Percentiles rank a stretch among this genome's conserved stretches.
Evolutionary conservation across 2,797 vertebrate species (phyloP).

Genomic region (Glyptemys insculpta): DNA sequence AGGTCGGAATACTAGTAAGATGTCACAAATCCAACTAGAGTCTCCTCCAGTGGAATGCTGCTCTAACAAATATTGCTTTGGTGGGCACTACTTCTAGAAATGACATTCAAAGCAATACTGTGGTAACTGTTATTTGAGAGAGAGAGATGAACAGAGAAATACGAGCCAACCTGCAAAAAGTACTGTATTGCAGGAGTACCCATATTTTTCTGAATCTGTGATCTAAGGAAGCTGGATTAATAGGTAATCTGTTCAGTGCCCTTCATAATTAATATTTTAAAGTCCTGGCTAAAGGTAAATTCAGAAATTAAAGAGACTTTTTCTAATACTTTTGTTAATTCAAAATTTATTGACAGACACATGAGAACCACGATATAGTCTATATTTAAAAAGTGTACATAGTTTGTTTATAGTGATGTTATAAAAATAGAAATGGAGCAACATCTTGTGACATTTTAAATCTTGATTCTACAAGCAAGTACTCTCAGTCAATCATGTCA

Average conservation of each 20-base stretch:
- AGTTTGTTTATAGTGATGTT: not conserved
- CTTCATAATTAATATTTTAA: constrained; percentile 61
- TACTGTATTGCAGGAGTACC: constrained; percentile 5
- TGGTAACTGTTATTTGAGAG: constrained; percentile 29
- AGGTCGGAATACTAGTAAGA: not conserved
- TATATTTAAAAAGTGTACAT: not conserved
- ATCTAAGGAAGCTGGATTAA: constrained; percentile 33
- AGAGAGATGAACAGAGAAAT: not conserved
- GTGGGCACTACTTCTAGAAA: not conserved
- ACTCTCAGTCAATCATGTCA: not conserved
- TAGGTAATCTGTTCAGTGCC: constrained; percentile 35
- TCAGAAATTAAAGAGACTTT: constrained; percentile 47
- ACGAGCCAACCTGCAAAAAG: not conserved
- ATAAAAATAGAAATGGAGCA: not conserved
- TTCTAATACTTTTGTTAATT: constrained; percentile 58
- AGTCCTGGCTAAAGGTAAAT: constrained; percentile 31
- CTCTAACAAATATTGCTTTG: not conserved
- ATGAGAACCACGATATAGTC: not conserved
- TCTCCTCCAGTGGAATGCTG: not conserved
- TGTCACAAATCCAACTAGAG: not conserved
- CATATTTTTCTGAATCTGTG: constrained; percentile 24
- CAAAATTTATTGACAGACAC: constrained; percentile 54
- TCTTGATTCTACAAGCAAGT: not conserved
- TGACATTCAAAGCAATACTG: not conserved
- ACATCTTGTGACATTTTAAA: not conserved